These are phyloP conservation scores for Idaea straminata DNA, from an alignment of 2,888 invertebrate species.

Conservation along the genomic window DNA sequence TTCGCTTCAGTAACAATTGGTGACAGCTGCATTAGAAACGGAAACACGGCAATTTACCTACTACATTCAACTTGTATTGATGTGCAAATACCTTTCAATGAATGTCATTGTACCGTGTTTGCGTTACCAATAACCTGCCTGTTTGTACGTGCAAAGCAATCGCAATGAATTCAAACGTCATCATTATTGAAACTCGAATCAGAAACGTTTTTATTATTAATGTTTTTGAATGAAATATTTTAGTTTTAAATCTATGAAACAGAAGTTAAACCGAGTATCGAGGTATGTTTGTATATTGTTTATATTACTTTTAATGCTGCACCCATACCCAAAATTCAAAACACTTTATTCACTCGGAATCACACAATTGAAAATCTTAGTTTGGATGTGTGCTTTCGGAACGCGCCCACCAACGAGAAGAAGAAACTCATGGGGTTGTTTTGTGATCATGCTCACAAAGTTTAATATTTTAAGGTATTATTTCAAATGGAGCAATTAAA, in stretches of 20 bases:
- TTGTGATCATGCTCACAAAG: no score
- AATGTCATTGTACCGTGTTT: constrained; percentile 2
- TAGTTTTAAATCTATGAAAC: not conserved
- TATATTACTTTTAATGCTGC: no score
- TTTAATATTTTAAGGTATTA: no score
- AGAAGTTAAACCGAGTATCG: not conserved
- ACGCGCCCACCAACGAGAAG: no score
- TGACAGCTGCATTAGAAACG: constrained; percentile 57
- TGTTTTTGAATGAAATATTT: not conserved
- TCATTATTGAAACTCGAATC: not conserved
- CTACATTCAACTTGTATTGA: constrained; percentile 32
- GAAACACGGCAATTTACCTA: constrained; percentile 38
- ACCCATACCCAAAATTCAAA: no score
- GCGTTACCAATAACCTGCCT: constrained; percentile 2
- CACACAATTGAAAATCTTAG: no score
- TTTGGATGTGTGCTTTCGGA: no score
- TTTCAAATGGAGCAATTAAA: no score
- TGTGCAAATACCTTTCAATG: constrained; percentile 21
- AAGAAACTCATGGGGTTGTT: no score
- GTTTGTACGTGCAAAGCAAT: not conserved
- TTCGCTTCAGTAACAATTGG: constrained; percentile 50
- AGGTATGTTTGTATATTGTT: no score
- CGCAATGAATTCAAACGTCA: not conserved
- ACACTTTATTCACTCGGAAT: no score
- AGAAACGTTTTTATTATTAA: not conserved